A percentile compares a stretch with the other conserved stretches of the same genome.
Evolutionary conservation across 37 sponge, comb jelly and placozoan genomes (phyloP).

Genomic region (Ianthella basta): DNA sequence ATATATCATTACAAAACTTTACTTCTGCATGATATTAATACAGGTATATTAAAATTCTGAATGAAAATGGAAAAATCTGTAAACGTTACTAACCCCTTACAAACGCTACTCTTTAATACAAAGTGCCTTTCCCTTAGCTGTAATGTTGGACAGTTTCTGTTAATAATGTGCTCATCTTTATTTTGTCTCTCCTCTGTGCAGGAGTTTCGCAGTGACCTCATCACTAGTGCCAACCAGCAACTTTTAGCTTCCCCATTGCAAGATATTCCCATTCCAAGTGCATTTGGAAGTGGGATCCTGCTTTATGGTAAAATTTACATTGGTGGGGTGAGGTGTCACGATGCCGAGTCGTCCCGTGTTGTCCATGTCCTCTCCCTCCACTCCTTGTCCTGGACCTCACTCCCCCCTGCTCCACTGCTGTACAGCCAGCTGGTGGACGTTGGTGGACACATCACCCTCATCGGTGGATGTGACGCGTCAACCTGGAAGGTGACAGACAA

Average conservation of each 20-base stretch:
- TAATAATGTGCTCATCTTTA: too few species aligned
- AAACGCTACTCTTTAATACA: too few species aligned
- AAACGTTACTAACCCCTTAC: too few species aligned
- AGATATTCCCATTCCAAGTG: neutral
- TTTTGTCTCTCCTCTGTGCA: too few species aligned
- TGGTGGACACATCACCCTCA: constrained; percentile 2
- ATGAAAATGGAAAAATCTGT: too few species aligned
- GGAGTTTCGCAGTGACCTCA: neutral
- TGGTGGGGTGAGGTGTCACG: neutral
- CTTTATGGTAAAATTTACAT: neutral
- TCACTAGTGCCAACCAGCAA: neutral
- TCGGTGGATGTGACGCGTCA: neutral
- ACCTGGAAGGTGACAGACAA: neutral
- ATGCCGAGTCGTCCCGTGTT: constrained; percentile 1
- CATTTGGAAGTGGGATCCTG: constrained; percentile 2
- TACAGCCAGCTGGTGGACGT: constrained; percentile 9
- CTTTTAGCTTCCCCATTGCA: neutral
- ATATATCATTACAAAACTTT: too few species aligned
- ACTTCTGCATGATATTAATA: too few species aligned
- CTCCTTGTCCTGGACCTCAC: neutral
- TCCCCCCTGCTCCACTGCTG: constrained; percentile 22
- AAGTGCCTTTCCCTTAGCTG: too few species aligned
- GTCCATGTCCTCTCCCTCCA: neutral
- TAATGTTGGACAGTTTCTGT: too few species aligned
- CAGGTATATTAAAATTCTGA: too few species aligned